Base-by-base conservation (phyloP, 1,140 invertebrate genomes). In the Hyposmocoma kahamanoa region DNA sequence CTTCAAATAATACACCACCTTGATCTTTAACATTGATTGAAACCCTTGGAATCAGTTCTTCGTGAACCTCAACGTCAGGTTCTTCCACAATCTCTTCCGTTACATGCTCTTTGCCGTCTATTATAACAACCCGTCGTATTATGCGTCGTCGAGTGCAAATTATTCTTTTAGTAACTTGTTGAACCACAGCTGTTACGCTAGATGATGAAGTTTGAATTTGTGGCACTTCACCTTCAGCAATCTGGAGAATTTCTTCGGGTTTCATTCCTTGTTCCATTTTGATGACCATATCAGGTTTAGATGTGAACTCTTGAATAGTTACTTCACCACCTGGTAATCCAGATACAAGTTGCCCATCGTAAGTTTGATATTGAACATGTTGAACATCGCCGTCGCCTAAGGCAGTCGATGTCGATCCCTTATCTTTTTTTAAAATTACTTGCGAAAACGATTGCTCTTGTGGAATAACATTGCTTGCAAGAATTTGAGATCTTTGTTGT, bases 71-170 rank as follows among this genome's bases (percentile, higher is more conserved):
- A 21, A 95, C 81, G 78, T 94, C 92, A 17, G 94, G 92, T 83
- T 96, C 92, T 77, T 96, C 92, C 49, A 95, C 85, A 2, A 95
- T 84, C 84, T 96, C 94, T 81, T 96, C 94, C 8, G 90, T 92
- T 0, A 94, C 89, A 59, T 92, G 91, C 77, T 95, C 93, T 83
- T 94, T 93, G 0, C 94, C 94, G 74, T 96, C 92, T 46, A 95
- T 90, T 6, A 95, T 91, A 0, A 92, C 91, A 3, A 94, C 88
- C 62, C 90, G 90, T 42, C 92, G 87, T 30, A 94, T 93, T 36
- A 93, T 92, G 62, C 90, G 91, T 39, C 91, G 89, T 39, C 89
- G 93, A 70, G 90, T 94, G 56, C 92, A 89, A 36, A 94, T 92
- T 21, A 94, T 90, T 77, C 90, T 90, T 58, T 91, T 90, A 0